Evolutionary conservation across 2,113 vertebrate species (phyloP).

Genomic region (Sapajus apella): DNA sequence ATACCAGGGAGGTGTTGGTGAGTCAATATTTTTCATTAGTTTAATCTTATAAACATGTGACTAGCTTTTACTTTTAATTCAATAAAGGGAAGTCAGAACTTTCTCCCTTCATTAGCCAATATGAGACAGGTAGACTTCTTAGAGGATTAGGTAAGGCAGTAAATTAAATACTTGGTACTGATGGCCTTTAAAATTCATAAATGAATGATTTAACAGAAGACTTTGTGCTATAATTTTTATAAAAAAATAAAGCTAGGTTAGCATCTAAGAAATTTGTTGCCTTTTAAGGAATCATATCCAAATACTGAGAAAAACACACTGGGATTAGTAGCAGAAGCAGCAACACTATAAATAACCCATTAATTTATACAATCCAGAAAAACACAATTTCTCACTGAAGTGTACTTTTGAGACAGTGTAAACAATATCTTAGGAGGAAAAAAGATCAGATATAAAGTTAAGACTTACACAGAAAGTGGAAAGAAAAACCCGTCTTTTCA

Average conservation of each 20-base stretch:
- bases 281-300: conserved; percentile 49
- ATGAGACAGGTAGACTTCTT: not conserved
- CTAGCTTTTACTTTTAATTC: conserved; percentile 50
- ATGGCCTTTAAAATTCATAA: conserved; percentile 31
- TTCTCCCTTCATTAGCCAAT: conserved; percentile 13
- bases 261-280: not conserved
- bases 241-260: conserved; percentile 33
- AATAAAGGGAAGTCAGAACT: conserved; percentile 32
- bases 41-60: not conserved
- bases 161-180: conserved; percentile 41
- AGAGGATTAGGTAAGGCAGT: not conserved
- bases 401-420: conserved; percentile 26
- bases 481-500: not conserved
- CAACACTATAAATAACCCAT: not conserved
- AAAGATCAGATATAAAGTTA: conserved; percentile 14
- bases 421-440: conserved; percentile 33
- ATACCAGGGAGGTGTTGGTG: not conserved
- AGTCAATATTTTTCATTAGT: not conserved
- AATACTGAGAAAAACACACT: not conserved
- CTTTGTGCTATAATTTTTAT: conserved; percentile 13
- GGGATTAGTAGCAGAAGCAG: not conserved
- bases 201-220: conserved; percentile 28
- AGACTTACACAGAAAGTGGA: not conserved
- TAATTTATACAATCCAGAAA: conserved; percentile 38
- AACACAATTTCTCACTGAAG: not conserved